These are phyloP conservation scores for Bombus terrestris DNA, from an alignment of 1,140 invertebrate species.

Conservation along the genomic window DNA sequence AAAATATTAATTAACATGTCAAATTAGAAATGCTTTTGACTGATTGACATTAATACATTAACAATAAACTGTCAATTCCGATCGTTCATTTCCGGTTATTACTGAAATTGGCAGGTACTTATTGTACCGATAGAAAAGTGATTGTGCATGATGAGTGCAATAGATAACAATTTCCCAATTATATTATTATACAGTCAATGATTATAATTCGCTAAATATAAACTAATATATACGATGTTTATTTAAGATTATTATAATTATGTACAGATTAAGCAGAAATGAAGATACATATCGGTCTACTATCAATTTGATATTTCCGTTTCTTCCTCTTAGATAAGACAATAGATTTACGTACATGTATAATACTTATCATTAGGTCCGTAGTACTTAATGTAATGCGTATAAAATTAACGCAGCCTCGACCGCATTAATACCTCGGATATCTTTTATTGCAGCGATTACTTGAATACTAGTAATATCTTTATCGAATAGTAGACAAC, in stretches of 20 bases:
- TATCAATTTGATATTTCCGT: not conserved
- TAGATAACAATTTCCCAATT: not conserved
- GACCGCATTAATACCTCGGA: not conserved
- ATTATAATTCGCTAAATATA: not conserved
- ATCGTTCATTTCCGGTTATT: not conserved
- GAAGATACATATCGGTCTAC: not conserved
- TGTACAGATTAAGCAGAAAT: not conserved
- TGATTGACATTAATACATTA: not conserved
- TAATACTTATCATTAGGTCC: not conserved
- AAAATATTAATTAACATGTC: not conserved
- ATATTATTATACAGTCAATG: not conserved
- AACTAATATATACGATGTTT: not conserved
- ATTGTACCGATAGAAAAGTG: not conserved
- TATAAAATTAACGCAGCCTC: not conserved
- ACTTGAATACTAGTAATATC: not conserved
- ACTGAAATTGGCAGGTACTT: slow-evolving; percentile 6
- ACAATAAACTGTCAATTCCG: slow-evolving; percentile 4
- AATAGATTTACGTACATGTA: not conserved
- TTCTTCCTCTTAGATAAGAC: not conserved
- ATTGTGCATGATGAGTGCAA: not conserved
- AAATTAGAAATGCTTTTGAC: not conserved
- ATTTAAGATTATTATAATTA: not conserved
- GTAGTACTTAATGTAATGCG: not conserved
- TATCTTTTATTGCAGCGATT: not conserved
- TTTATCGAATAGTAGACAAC: too few relatives aligned